Evolutionary conservation across 2,113 vertebrate genomes (phyloP).

Genomic region (Campylomormyrus numenius): DNA sequence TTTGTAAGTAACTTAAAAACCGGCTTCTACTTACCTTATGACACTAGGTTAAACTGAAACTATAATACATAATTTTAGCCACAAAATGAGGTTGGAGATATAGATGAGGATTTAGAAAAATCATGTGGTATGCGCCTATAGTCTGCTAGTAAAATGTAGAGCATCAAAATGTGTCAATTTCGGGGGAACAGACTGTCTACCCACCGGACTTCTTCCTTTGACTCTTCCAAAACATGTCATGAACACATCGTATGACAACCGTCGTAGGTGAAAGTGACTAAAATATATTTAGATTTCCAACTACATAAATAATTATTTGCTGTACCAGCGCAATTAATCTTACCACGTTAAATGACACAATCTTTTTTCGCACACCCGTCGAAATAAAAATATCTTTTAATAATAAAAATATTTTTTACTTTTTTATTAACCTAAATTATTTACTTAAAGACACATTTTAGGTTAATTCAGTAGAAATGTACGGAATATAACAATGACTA

Average conservation of each 20-base stretch:
- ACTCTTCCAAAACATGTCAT: not conserved
- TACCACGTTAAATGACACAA: not conserved
- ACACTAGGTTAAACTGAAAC: not conserved
- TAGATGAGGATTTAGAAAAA: not conserved
- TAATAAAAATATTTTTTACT: not conserved
- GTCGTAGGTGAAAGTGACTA: not conserved
- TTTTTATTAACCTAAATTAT: too few species aligned
- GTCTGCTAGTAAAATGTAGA: not conserved
- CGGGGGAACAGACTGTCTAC: not conserved
- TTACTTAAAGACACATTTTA: not conserved
- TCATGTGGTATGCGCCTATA: not conserved
- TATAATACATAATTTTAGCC: not conserved
- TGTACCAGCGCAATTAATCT: not conserved
- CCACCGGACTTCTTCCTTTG: not conserved
- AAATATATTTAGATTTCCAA: not conserved
- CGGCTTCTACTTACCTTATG: not conserved
- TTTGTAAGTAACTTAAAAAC: not conserved
- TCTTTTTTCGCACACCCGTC: not conserved
- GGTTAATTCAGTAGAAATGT: not conserved
- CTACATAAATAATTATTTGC: not conserved
- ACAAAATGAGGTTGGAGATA: not conserved
- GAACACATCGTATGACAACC: not conserved
- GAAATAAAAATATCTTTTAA: not conserved
- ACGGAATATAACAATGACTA: not conserved
- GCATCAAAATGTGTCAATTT: not conserved